Percentiles rank a stretch among this genome's conserved stretches.
Evolutionary conservation across 2,113 vertebrate species (phyloP).

Genomic region (Pachyramphus minor): DNA sequence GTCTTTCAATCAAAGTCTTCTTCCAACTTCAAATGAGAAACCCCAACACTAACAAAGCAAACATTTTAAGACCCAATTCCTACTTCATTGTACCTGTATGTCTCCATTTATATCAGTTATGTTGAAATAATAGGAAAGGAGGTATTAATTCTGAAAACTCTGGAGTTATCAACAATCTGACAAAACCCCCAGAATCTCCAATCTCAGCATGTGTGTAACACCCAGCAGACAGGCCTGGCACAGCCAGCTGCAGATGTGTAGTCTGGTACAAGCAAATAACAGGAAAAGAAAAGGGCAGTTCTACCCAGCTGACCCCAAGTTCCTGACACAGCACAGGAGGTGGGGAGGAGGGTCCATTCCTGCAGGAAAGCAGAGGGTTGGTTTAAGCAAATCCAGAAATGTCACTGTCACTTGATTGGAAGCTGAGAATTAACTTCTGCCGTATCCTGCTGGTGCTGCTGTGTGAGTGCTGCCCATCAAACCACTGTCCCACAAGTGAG

Average conservation of each 20-base stretch:
- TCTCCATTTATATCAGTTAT: background rate
- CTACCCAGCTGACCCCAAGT: background rate
- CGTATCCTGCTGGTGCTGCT: background rate
- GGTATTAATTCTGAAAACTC: background rate
- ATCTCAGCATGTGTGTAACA: background rate
- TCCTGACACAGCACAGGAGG: rapidly evolving
- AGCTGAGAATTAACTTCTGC: background rate
- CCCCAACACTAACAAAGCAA: background rate
- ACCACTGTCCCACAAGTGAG: background rate
- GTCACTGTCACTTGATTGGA: background rate
- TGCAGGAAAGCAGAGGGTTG: background rate
- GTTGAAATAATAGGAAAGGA: background rate
- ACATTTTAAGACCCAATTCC: background rate
- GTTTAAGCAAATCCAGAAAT: background rate
- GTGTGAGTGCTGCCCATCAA: background rate
- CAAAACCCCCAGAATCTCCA: background rate
- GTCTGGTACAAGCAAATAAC: background rate
- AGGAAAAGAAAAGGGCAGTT: background rate
- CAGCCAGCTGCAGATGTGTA: background rate
- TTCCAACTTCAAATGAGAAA: background rate
- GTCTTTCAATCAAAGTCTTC: background rate
- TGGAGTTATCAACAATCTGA: background rate
- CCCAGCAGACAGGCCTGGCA: background rate
- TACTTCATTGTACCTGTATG: background rate
- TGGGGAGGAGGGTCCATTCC: background rate